These are phyloP conservation scores for Criorhina ranunculi DNA, from an alignment of 2,888 invertebrate species.

Conservation along the genomic window DNA sequence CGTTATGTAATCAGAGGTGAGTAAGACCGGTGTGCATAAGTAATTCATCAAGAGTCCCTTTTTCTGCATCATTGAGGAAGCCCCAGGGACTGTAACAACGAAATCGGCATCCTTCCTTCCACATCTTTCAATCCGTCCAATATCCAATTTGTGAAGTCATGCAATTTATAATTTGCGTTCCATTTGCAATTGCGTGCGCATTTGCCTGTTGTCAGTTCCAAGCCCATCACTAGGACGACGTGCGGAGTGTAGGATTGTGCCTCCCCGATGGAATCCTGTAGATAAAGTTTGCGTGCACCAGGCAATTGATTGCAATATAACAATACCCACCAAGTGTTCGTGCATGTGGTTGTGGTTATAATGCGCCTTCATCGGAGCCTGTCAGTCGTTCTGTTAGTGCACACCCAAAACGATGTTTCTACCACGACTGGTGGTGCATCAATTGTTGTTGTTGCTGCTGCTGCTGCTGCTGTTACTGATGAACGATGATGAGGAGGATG, in stretches of 20 bases:
- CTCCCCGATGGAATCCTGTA: slow-evolving; percentile 59
- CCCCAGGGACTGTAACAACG: slow-evolving; percentile 22
- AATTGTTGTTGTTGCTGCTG: slow-evolving; percentile 35
- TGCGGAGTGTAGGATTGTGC: slow-evolving; percentile 18
- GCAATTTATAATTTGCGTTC: slow-evolving; percentile 74
- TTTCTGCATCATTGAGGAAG: slow-evolving; percentile 28
- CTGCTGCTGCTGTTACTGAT: slow-evolving; percentile 45
- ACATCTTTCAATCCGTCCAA: slow-evolving; percentile 27
- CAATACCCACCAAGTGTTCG: slow-evolving; percentile 21
- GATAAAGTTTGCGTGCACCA: slow-evolving; percentile 65
- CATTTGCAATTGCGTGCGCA: slow-evolving; percentile 73
- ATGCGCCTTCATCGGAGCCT: slow-evolving; percentile 37
- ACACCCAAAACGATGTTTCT: slow-evolving; percentile 53
- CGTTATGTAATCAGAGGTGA: too few species aligned
- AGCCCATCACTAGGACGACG: slow-evolving; percentile 45
- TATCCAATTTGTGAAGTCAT: slow-evolving; percentile 72
- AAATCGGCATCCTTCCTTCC: slow-evolving; percentile 62
- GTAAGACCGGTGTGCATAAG: slow-evolving; percentile 29
- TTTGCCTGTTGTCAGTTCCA: slow-evolving; percentile 65
- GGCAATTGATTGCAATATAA: slow-evolving; percentile 50
- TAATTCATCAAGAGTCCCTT: slow-evolving; percentile 54
- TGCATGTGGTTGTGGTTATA: slow-evolving; percentile 61
- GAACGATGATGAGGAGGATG: slow-evolving; percentile 54
- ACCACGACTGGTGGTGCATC: slow-evolving; percentile 34
- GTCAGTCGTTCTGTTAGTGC: slow-evolving; percentile 52